phyloP scores from a whole-genome alignment of 2,113 vertebrate genomes.

The Sylvilagus bachmani region DNA sequence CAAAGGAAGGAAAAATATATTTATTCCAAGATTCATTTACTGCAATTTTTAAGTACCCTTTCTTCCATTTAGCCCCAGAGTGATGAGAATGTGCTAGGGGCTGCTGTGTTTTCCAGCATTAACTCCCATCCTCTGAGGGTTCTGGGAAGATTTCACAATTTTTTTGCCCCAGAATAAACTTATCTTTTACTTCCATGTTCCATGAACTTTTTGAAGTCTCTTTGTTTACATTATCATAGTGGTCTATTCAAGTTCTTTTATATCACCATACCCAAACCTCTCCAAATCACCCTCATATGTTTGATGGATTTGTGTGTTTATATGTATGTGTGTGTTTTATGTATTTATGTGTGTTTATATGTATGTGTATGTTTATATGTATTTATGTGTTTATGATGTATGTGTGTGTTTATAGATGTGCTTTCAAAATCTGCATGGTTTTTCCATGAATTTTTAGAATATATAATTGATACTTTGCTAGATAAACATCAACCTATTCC shows the following conservation, averaged over 20 bases:
- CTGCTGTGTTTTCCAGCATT: constrained; percentile 93
- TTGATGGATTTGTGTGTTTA: not conserved
- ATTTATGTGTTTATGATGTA: not conserved
- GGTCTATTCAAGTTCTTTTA: not conserved
- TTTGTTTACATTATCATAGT: not conserved
- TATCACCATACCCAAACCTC: not conserved
- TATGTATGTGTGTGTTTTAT: too few relatives aligned
- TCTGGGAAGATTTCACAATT: constrained; percentile 90
- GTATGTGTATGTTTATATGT: too few relatives aligned
- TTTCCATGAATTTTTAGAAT: not conserved
- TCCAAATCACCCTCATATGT: not conserved
- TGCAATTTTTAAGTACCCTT: constrained; percentile 60
- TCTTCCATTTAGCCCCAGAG: not conserved
- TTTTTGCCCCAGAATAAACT: too few relatives aligned
- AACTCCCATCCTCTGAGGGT: constrained; percentile 97
- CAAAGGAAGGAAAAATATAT: constrained; percentile 82
- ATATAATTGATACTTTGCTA: not conserved
- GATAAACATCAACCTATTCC: not conserved
- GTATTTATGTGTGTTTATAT: too few relatives aligned
- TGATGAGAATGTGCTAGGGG: constrained; percentile 85
- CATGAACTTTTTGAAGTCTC: too few relatives aligned
- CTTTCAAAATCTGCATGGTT: constrained; percentile 19
- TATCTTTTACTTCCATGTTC: too few relatives aligned
- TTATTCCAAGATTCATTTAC: constrained; percentile 73
- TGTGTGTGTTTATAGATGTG: not conserved